Base-by-base conservation (phyloP, 2,888 invertebrate genomes). In the Seira ritae region DNA sequence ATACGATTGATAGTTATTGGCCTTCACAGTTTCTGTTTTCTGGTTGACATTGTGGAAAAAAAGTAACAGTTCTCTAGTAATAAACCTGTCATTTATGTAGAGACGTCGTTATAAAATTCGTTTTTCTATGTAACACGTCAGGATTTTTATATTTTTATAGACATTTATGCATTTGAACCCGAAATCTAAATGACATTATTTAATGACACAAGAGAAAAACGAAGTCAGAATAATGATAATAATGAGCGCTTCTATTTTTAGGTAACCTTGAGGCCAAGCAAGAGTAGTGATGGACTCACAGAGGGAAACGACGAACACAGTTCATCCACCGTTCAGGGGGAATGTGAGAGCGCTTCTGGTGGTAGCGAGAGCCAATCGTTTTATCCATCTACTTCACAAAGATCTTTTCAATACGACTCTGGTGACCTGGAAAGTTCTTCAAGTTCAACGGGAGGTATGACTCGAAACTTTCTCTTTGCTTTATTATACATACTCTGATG, bases 251-350 rank as follows among this genome's bases (percentile, higher is more conserved):
- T 77, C 67, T 73, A 31, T 15, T 37, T 70, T 10, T 68, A 87
- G 85, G 72, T 83, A n/a, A 84, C 86, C 20, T 79, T 87, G 20
- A 72, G 85, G 50, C 37, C 87, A 31, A 86, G 83, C 76, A 75
- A 84, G 46, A 87, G 87, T 62, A 74, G 82, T 15, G 87, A 87
- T 50, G 80, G 80, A 37, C 75, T 87, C 20, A 80, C 85, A 66
- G 84, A 86, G 42, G 77, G 62, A 37, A 80, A 76, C 19, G 83
- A 84, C 37, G 80, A 78, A 17, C 10, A 71, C 37, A 31, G 31
- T 31, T 31, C 31, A n/a, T 66, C 6, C 23, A 6, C 24, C 15
- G 12, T 75, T 78, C 76, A 17, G 70, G 79, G 15, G 79, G 81
- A 69, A 81, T 82, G 70, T 70, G 75, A 37, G 78, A 72, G 66